These are phyloP conservation scores for Leptopilina myrica DNA, from an alignment of 2,888 invertebrate genomes.

Conservation along the genomic window DNA sequence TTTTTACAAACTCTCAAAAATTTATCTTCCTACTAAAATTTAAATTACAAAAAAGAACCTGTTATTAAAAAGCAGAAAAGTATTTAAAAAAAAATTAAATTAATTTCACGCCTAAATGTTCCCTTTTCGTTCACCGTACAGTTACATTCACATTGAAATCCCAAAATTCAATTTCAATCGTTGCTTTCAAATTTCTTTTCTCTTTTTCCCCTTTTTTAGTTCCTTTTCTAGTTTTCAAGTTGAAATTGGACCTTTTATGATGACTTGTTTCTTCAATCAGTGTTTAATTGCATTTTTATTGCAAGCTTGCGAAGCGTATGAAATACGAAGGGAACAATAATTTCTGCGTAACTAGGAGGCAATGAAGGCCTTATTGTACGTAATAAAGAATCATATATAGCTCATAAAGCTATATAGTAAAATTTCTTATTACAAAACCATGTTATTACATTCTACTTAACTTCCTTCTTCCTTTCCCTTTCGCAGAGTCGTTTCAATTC, in stretches of 20 bases:
- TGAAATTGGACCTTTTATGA: background rate
- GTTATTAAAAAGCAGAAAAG: too few species aligned
- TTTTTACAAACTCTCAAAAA: too few species aligned
- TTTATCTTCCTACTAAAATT: too few species aligned
- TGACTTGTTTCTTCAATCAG: slow-evolving; percentile 7
- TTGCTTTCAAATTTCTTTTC: background rate
- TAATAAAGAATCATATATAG: slow-evolving; percentile 29
- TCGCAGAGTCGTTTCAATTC: background rate
- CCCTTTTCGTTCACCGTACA: too few species aligned
- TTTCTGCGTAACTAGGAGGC: background rate
- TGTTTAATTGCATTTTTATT: slow-evolving; percentile 25
- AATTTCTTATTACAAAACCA: slow-evolving; percentile 8
- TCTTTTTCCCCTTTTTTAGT: background rate
- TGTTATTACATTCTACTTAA: background rate
- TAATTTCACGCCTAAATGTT: background rate
- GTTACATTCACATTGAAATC: background rate
- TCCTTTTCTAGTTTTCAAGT: background rate
- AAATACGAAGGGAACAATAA: slow-evolving; percentile 22
- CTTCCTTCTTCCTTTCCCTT: background rate
- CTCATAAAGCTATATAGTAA: slow-evolving; percentile 23
- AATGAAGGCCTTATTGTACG: slow-evolving; percentile 26
- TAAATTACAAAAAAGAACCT: too few species aligned
- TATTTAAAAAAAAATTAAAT: background rate
- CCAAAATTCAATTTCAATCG: background rate
- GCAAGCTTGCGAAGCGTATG: background rate